Evolutionary conservation across 1,140 invertebrate species (phyloP), one percentile per base, ranked within the genome.

Genomic region (Macrocentrus cingulum): DNA sequence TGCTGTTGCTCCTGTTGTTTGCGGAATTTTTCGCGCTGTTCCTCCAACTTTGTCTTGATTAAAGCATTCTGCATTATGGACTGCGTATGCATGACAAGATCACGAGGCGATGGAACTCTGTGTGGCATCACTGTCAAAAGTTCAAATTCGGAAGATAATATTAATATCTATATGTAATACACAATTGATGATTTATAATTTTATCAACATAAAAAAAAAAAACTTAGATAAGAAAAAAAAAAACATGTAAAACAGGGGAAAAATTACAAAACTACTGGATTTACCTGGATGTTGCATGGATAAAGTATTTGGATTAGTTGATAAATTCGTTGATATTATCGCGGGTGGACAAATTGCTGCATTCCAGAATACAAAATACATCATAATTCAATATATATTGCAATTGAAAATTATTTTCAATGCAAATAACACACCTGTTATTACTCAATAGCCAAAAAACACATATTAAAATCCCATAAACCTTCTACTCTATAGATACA

Each of bases 11-110:
- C 90, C 72, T 91, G 90, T 61, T 88, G 83, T 65, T 90, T 88
- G 23, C 89, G 83, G 70, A 83, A 91, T 69, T 91, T 91, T 70
- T 92, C 90, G 48, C 86, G 85, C 74, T 92, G 90, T 67, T 93
- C 91, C 73, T 92, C 91, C 36, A 93, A 79, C 72, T 92, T 91
- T 77, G 91, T 91, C 77, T 92, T 92, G 59, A 93, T 88, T 50
- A 92, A 80, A 22, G 90, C 91, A 65, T 83, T 84, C 75, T 93
- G 91, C 82, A 93, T 86, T 63, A 92, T 91, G 52, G 84, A 84
- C 74, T 93, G 91, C 19, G 90, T 90, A 75, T 91, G 90, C 52
- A 85, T 86, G 55, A 87, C 86, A n/a, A 93, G 73, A 71, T 92
- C 91, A 56, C 91, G 85, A 6, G 90, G 90, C 6, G 90, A 92